These are phyloP conservation scores for Entomobrya proxima DNA, from an alignment of 2,888 invertebrate species.

Conservation along the genomic window DNA sequence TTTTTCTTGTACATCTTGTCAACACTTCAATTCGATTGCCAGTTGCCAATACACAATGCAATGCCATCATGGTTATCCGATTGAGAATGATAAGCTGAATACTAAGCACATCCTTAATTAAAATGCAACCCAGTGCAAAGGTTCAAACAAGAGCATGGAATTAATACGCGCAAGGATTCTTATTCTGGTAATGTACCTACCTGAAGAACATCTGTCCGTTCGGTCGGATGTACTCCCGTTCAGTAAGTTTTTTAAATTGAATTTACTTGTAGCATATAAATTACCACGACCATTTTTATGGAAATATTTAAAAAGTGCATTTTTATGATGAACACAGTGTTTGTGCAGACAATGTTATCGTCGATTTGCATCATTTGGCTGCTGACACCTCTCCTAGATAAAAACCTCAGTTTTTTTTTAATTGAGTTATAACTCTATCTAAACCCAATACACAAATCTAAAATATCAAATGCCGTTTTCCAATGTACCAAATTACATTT, in stretches of 20 bases:
- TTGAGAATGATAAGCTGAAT: neutral
- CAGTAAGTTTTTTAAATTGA: neutral
- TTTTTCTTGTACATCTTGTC: constrained; percentile 33
- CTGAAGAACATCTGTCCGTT: neutral
- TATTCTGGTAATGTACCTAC: constrained; percentile 18
- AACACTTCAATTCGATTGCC: constrained; percentile 35
- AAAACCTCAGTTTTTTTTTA: too few species aligned
- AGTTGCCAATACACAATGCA: constrained; percentile 16
- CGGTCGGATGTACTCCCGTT: too few species aligned
- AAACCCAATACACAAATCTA: too few species aligned
- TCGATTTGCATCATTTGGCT: constrained; percentile 10
- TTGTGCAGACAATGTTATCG: neutral
- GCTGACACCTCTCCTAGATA: constrained; percentile 13
- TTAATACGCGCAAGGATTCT: neutral
- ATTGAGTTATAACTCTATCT: too few species aligned
- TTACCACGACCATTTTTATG: too few species aligned
- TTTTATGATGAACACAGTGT: neutral
- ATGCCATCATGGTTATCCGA: neutral
- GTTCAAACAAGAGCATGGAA: constrained; percentile 30
- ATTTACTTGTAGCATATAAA: neutral
- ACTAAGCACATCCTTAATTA: constrained; percentile 28
- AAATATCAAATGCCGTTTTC: too few species aligned
- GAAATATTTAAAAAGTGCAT: neutral
- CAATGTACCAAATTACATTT: too few species aligned
- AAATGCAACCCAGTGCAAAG: neutral